Evolutionary conservation across 2,888 invertebrate genomes (phyloP).

Genomic region (Diaperis boleti): DNA sequence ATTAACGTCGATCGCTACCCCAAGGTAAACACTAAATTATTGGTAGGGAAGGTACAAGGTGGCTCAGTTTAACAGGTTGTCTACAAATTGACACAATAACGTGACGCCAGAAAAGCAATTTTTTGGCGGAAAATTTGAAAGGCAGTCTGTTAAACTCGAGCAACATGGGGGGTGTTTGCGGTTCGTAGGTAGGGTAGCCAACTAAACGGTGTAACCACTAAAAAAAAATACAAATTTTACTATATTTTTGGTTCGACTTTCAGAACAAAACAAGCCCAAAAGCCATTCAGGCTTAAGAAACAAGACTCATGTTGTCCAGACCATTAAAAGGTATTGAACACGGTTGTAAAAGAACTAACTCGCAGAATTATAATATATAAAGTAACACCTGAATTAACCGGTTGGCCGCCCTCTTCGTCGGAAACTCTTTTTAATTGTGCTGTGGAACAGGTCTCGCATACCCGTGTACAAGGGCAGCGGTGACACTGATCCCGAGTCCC

Average conservation of each 20-base stretch:
- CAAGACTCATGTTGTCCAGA: constrained; percentile 32
- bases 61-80: no score
- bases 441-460: constrained; percentile 72
- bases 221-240: constrained; percentile 8
- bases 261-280: constrained; percentile 34
- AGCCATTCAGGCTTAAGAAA: constrained; percentile 40
- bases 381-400: neutral
- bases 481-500: constrained; percentile 65
- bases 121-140: no score
- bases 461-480: constrained; percentile 76
- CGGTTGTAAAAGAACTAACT: neutral
- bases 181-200: constrained; percentile 23
- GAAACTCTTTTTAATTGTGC: neutral
- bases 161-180: no score
- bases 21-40: constrained; percentile 72
- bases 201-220: constrained; percentile 25
- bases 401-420: constrained; percentile 28
- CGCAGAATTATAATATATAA: neutral
- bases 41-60: neutral
- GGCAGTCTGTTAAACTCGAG: no score
- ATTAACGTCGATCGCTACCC: constrained; percentile 78
- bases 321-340: constrained; percentile 24
- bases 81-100: no score
- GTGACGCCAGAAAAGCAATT: no score
- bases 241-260: constrained; percentile 23